Evolutionary conservation across 2,888 invertebrate species (phyloP).

Genomic region (Drosophila affinis): DNA sequence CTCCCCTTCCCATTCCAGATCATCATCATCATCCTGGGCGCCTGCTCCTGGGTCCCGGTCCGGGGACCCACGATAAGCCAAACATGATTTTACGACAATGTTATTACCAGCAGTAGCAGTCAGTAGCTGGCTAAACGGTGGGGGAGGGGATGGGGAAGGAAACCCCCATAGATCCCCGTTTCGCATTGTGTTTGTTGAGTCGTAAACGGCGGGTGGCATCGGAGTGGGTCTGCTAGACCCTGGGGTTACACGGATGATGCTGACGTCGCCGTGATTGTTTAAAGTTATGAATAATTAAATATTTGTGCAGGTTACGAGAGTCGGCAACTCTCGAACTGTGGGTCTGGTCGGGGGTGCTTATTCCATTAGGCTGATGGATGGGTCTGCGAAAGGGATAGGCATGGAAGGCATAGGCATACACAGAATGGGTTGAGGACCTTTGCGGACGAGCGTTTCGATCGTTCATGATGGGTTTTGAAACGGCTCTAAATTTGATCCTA

Average conservation of each 20-base stretch:
- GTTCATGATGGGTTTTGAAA: too few relatives aligned
- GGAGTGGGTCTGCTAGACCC: slow-evolving; percentile 49
- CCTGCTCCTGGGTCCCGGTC: slow-evolving; percentile 34
- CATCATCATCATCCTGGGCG: slow-evolving; percentile 38
- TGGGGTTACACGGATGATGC: slow-evolving; percentile 57
- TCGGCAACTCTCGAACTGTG: slow-evolving; percentile 22
- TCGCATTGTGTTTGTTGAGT: slow-evolving; percentile 68
- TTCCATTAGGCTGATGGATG: slow-evolving; percentile 49
- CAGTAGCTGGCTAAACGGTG: slow-evolving; percentile 37
- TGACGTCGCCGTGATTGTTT: slow-evolving; percentile 77
- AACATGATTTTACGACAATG: slow-evolving; percentile 83
- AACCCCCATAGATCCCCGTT: slow-evolving; percentile 37
- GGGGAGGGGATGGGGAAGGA: not conserved
- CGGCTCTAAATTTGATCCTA: too few relatives aligned
- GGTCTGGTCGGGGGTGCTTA: slow-evolving; percentile 1
- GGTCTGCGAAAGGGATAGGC: not conserved
- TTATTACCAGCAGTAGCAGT: slow-evolving; percentile 65
- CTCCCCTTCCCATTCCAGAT: slow-evolving; percentile 38
- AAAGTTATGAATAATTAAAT: slow-evolving; percentile 84
- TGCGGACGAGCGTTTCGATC: not conserved
- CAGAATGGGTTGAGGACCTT: not conserved
- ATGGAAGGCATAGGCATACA: not conserved
- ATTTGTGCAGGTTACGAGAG: slow-evolving; percentile 74
- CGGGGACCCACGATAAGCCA: slow-evolving; percentile 76
- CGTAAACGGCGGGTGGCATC: slow-evolving; percentile 54